Evolutionary conservation across 2,888 invertebrate species (phyloP).

Genomic region (Melolontha melolontha): DNA sequence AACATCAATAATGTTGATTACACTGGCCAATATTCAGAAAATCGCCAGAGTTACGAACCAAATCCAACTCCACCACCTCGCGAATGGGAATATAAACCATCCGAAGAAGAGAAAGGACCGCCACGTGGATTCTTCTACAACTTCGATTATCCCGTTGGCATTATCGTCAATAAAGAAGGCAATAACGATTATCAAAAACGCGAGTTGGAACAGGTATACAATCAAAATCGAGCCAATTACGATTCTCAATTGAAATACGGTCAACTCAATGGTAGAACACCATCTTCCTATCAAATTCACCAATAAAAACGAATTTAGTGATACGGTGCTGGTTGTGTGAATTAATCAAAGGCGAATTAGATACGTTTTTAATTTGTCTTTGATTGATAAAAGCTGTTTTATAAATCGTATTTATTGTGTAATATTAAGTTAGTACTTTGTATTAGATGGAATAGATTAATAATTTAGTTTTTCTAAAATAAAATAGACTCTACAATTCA

Average conservation of each 20-base stretch:
- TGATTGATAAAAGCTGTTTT: conserved; percentile 18
- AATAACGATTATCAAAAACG: conserved; percentile 26
- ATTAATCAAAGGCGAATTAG: conserved; percentile 16
- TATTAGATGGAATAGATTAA: not conserved
- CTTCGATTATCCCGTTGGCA: conserved; percentile 75
- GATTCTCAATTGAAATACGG: conserved; percentile 28
- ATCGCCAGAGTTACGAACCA: conserved; percentile 30
- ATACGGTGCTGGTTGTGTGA: not conserved
- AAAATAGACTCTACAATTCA: no score
- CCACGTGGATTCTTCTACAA: conserved; percentile 81
- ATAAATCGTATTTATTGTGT: conserved; percentile 19
- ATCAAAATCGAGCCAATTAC: conserved; percentile 20
- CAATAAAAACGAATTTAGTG: not conserved
- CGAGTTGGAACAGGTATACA: conserved; percentile 28
- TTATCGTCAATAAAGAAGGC: conserved; percentile 60
- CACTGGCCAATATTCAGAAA: conserved; percentile 47
- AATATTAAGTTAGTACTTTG: conserved; percentile 7
- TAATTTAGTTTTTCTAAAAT: not conserved
- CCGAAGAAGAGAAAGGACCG: conserved; percentile 65
- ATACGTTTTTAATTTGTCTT: conserved; percentile 9
- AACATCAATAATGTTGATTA: conserved; percentile 48
- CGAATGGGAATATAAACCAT: conserved; percentile 42
- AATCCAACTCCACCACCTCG: conserved; percentile 36
- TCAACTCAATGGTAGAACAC: not conserved
- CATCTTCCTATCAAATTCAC: conserved; percentile 25